Base-by-base conservation (phyloP, 2,797 vertebrate genomes). In the Streptopelia turtur region DNA sequence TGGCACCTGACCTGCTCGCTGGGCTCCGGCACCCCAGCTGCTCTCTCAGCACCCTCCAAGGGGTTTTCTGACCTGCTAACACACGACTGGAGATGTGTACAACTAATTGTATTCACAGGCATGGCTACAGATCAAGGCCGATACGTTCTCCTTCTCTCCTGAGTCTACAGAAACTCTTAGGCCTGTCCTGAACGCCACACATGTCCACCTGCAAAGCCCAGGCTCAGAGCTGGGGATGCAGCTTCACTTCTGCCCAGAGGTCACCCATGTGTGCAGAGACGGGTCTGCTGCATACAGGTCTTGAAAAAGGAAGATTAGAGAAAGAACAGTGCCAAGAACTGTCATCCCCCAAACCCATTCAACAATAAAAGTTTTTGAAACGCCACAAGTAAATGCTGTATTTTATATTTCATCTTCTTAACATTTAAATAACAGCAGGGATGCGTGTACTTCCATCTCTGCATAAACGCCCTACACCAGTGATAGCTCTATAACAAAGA, bases 1-100 rank as follows among this genome's bases (percentile, higher is more conserved):
- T 77, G 63, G 43, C 13, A 21, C 35, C 8, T 64, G 24, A 23
- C 18, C 89, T 27, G 35, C 81, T 52, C 60, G 12, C 45, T 65
- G 4, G 0, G 9, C 31, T 59, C 17, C 16, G 17, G 31, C 6
- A 55, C 33, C 9, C 0, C 4, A 35, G 33, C 35, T 21, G n/a
- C 27, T 43, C 55, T 35, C 23, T 49, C 9, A 21, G 30, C 1
- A 0, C 35, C 16, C 27, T 76, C 9, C 31, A 70, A 83, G 71
- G 43, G 72, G 30, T 21, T 55, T 72, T 64, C 71, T 59, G 13
- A 31, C n/a, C n/a, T 41, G 27, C 15, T 20, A 47, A 69, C 7
- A 49, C 20, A 6, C 0, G 2, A 41, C 24, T 21, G 13, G 35
- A 74, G 41, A 30, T 23, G 41, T 28, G 12, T 25, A 45, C 39